phyloP scores from a whole-genome alignment of 2,113 vertebrate genomes.

The Callithrix jacchus region DNA sequence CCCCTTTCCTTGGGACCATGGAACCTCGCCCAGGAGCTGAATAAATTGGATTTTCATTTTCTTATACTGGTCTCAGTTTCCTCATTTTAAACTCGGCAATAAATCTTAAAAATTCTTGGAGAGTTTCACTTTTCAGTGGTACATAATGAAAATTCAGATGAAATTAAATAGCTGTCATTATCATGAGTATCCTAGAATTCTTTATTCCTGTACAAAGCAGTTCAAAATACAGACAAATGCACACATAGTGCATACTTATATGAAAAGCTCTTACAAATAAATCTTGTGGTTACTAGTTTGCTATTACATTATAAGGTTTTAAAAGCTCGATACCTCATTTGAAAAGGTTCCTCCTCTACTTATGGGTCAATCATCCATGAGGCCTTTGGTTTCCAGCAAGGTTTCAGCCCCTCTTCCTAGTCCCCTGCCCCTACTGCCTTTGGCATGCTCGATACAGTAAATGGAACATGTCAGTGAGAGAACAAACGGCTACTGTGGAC shows the following conservation, averaged over 20 bases:
- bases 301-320: neutral
- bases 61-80: no score
- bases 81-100: no score
- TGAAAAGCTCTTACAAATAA: neutral
- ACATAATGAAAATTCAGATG: neutral
- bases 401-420: neutral
- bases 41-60: no score
- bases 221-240: neutral
- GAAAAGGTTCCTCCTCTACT: neutral
- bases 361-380: neutral
- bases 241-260: accelerated
- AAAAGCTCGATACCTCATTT: neutral
- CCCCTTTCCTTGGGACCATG: no score
- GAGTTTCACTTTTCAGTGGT: neutral
- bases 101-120: neutral
- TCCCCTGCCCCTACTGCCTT: neutral
- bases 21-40: no score
- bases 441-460: neutral
- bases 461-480: neutral
- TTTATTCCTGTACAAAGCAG: neutral
- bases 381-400: neutral
- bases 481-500: neutral
- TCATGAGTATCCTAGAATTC: neutral
- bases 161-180: neutral
- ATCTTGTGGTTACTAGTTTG: neutral